Conservation (phyloP, 2,113 vertebrate genomes). For the Syngnathoides biaculeatus region DNA sequence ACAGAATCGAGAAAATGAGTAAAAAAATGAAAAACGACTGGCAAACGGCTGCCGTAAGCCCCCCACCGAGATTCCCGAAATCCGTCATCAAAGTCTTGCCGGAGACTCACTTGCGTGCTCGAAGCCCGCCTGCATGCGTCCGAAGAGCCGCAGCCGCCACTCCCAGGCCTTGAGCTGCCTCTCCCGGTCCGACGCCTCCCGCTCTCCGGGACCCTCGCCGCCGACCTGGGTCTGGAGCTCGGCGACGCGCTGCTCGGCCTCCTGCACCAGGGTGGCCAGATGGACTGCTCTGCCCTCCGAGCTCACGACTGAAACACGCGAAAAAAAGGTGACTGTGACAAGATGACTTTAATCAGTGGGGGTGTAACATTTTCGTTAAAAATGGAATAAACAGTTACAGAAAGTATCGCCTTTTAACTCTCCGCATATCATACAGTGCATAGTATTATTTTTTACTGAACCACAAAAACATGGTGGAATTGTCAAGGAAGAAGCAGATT, state of each 20-base stretch:
- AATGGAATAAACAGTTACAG: too few species aligned
- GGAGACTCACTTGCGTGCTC: slow-evolving; percentile 83
- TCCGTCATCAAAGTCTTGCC: slow-evolving; percentile 23
- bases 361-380: too few species aligned
- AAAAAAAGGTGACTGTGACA: background rate
- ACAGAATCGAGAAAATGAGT: slow-evolving; percentile 42
- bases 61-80: slow-evolving; percentile 13
- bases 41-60: slow-evolving; percentile 16
- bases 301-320: slow-evolving; percentile 76
- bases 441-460: too few species aligned
- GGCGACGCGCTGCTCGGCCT: slow-evolving; percentile 82
- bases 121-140: slow-evolving; percentile 88
- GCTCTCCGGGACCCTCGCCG: slow-evolving; percentile 68
- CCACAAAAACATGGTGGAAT: too few species aligned
- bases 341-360: too few species aligned
- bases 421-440: too few species aligned
- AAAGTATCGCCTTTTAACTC: too few species aligned
- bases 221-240: slow-evolving; percentile 79
- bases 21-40: slow-evolving; percentile 38
- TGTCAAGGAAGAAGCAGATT: too few species aligned
- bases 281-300: slow-evolving; percentile 82
- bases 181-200: slow-evolving; percentile 77
- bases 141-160: slow-evolving; percentile 85
- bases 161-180: slow-evolving; percentile 88
- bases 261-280: slow-evolving; percentile 81